Conservation (phyloP, 2,888 invertebrate genomes). For the Standfussiana lucernea region DNA sequence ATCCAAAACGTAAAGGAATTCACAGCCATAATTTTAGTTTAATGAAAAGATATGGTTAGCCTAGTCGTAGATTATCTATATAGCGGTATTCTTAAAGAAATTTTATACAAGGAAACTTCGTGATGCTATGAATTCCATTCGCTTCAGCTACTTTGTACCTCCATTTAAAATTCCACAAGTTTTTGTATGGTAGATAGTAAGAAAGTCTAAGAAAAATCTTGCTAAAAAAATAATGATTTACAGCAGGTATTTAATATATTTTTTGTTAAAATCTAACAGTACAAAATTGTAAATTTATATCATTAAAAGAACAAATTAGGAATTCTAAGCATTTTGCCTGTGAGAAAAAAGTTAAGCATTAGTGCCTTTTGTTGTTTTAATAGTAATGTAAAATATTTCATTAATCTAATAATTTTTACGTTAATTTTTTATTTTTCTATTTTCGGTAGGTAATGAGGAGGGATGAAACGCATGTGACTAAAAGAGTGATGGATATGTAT, state of each 20-base stretch:
- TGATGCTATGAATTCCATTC: conserved; percentile 43
- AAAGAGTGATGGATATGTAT: too few relatives aligned
- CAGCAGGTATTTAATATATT: conserved; percentile 26
- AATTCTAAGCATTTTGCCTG: neutral
- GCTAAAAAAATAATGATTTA: conserved; percentile 22
- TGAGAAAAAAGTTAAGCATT: neutral
- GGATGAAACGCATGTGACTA: too few relatives aligned
- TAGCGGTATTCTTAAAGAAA: conserved; percentile 28
- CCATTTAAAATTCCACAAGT: conserved; percentile 54
- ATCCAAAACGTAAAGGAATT: neutral
- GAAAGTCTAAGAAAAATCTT: conserved; percentile 35
- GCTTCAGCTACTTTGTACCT: conserved; percentile 36
- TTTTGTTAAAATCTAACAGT: conserved; percentile 18
- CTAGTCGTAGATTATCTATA: conserved; percentile 33
- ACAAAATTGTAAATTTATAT: conserved; percentile 11
- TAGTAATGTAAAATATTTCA: neutral
- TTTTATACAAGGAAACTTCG: conserved; percentile 34
- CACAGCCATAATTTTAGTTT: conserved; percentile 22
- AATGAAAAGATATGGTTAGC: conserved; percentile 20
- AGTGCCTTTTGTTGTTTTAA: neutral
- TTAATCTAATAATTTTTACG: neutral
- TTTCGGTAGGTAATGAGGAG: too few relatives aligned
- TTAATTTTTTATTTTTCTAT: too few relatives aligned
- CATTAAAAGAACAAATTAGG: conserved; percentile 6
- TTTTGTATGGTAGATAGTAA: conserved; percentile 50